Evolutionary conservation across 30 jellyfish, hydroid and myxozoan species (phyloP), one percentile per base, ranked within the genome.

Genomic region (Aurelia coerulea): DNA sequence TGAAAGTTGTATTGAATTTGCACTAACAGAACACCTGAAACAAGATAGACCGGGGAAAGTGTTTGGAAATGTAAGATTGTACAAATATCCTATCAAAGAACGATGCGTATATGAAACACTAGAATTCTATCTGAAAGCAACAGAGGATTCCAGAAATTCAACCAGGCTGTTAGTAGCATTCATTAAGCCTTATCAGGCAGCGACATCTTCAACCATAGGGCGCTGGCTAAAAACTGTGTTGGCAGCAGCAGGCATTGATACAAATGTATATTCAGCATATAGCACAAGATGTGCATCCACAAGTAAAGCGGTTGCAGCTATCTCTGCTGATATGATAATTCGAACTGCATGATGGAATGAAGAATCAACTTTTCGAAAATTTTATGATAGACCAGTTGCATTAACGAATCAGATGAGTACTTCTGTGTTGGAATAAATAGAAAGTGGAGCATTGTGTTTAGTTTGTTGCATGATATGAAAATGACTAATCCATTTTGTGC

Each of bases 231-330:
- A 63, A 72, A 19, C 81, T 52, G 88, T 74, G n/a, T 54, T 84
- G 74, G 80, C 70, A 9, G 17, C 33, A 39, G 94, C 83, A 59
- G 94, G 89, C 73, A 74, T 84, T 60, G 62, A 84, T 69, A 84
- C 81, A 41, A 69, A 64, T 31, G 49, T 65, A 54, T 74, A 14
- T 42, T 63, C 76, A 42, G 74, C 88, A 17, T 89, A 84, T 46
- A 72, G 82, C 82, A 84, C 94, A 53, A 72, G 79, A 49, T 83
- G 80, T 39, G 92, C 87, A 31, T 83, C 88, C 1, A 34, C 88
- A 33, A 51, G 79, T 33, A 83, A 83, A 2, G 76, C 92, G 46
- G 65, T 80, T 78, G 62, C 79, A 78, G 59, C 79, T 10, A 62
- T 78, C 34, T 1, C 88, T 3, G 62, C 79, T 17, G 79, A 59